Percentiles rank a stretch among this genome's conserved stretches.
Conservation (phyloP, 2,797 vertebrate genomes). For the Acanthurus tractus region DNA sequence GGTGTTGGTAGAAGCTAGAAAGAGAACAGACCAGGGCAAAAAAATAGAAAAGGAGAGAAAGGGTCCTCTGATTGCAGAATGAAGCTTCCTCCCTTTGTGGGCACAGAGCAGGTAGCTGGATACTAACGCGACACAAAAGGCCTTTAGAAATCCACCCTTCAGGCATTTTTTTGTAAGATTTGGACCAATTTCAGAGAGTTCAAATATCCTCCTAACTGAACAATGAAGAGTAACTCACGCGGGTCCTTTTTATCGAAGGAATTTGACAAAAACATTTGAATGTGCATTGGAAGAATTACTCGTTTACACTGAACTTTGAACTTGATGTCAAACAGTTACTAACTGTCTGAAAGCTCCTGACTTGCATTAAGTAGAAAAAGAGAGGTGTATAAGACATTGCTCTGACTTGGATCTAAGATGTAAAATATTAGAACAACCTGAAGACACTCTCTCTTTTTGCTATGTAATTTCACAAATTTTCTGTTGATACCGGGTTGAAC, state of each 20-base stretch:
- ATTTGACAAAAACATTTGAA: not conserved
- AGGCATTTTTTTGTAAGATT: slow-evolving; percentile 41
- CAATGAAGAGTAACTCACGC: slow-evolving; percentile 2
- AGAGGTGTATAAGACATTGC: not conserved
- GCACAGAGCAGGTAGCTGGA: slow-evolving; percentile 47
- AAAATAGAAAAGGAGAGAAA: slow-evolving; percentile 45
- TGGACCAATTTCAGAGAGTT: slow-evolving; percentile 37
- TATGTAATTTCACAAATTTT: not conserved
- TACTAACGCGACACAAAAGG: slow-evolving; percentile 63
- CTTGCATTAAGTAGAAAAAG: not conserved
- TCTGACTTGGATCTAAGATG: not conserved
- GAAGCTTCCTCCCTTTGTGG: slow-evolving; percentile 44
- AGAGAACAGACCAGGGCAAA: slow-evolving; percentile 43
- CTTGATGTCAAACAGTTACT: slow-evolving; percentile 19
- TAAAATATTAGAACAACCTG: not conserved
- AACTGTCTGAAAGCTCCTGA: not conserved
- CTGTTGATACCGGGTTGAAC: not conserved
- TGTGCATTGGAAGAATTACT: slow-evolving; percentile 3
- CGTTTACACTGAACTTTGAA: slow-evolving; percentile 16
- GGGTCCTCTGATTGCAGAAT: slow-evolving; percentile 57
- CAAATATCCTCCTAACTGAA: slow-evolving; percentile 37
- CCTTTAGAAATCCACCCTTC: slow-evolving; percentile 48
- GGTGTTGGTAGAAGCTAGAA: slow-evolving; percentile 54
- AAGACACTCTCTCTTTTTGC: not conserved
- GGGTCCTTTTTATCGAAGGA: not conserved